These are phyloP conservation scores for Pheosia gnoma DNA, from an alignment of 2,888 invertebrate genomes.

Conservation along the genomic window DNA sequence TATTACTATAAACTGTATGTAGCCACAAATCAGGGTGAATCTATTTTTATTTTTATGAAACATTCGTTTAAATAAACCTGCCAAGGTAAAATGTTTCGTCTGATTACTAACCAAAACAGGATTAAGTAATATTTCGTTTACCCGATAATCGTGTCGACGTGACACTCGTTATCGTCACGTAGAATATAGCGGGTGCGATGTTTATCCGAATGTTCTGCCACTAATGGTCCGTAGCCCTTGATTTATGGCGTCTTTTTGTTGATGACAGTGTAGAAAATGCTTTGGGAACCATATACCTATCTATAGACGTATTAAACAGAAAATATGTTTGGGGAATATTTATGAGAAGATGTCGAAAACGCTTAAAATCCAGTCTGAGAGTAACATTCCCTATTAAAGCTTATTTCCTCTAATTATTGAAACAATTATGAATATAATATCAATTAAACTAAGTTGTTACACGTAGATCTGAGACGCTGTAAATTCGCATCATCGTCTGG, in stretches of 20 bases:
- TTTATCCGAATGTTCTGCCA: conserved; percentile 2
- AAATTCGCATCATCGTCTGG: no score
- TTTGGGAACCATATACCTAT: background rate
- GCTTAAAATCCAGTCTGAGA: no score
- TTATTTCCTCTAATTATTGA: no score
- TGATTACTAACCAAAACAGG: background rate
- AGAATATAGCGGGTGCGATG: conserved; percentile 1
- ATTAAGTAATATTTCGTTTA: conserved; percentile 1
- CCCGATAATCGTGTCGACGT: background rate
- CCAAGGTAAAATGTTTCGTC: background rate
- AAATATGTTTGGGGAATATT: background rate
- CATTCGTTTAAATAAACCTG: background rate
- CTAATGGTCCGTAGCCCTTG: conserved; percentile 2
- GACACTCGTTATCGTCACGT: conserved; percentile 2
- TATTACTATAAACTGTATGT: no score
- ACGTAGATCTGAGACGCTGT: no score
- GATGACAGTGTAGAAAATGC: background rate
- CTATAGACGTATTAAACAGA: background rate
- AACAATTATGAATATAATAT: no score
- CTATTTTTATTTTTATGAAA: no score
- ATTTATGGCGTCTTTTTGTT: conserved; percentile 1
- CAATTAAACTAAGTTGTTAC: no score
- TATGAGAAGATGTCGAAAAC: no score
- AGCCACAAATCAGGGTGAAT: no score
- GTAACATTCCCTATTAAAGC: no score